Evolutionary conservation across 2,888 invertebrate genomes (phyloP), one percentile per base, ranked within the genome.

Genomic region (Rotaria sp.): DNA sequence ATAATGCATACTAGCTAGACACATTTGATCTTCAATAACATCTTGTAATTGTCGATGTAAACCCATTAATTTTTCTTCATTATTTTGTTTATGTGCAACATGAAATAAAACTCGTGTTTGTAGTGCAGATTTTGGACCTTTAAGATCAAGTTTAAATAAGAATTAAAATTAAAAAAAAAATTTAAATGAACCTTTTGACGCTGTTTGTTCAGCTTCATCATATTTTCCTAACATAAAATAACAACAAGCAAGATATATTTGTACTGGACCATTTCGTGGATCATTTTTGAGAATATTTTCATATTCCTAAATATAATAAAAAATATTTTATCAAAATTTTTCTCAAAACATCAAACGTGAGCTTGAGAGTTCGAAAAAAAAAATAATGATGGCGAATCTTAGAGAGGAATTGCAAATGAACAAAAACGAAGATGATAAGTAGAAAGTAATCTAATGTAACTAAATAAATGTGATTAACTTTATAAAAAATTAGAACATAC

Each of bases 1-100:
- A 90, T 96, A 99, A 91, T 99, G 97, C 88, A 99, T 95, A 0
- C 97, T 96, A 1, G 98, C 98, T 86, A 98, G 91, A 89, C 96
- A 96, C 67, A 99, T 93, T 91, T 97, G 97, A 92, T 99, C 97
- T 91, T 97, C 96, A 1, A 96, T 93, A 15, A 95, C 93, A 89
- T 96, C 96, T 86, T 95, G 94, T 59, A 98, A 92, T 59, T 94
- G 94, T 87, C 95, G 94, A 91, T 96, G 96, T 87, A 95, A 94
- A 67, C 94, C 93, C 94, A 95, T 94, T 88, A 97, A 92, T 52
- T 94, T 93, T 55, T 94, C 94, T 90, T 97, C 97, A 89, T 97
- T 96, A 48, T 94, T 94, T 88, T 96, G 93, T 91, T 97, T 98
- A 91, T 97, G 96, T 0, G 96, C 94, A 88, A 98, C 92, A 92